Evolutionary conservation across 92 coral and sea anemone species (phyloP), one percentile per base, ranked within the genome.

Genomic region (Virgularia gustaviana): DNA sequence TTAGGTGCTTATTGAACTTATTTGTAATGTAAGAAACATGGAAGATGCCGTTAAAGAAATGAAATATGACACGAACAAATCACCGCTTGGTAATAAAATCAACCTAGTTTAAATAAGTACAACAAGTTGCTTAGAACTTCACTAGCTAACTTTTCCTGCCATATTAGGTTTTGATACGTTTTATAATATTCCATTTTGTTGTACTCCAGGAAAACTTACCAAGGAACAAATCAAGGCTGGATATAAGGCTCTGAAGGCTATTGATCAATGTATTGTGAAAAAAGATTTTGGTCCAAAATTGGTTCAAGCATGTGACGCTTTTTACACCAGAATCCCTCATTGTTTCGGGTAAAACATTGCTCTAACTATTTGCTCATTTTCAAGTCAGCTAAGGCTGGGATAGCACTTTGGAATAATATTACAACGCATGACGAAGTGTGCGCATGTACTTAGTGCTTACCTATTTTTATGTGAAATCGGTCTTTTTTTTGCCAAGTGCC

Each of bases 141-240:
- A 56, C 25, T 13, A 55, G 28, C 35, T 9, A 57, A 27, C 36
- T 10, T 23, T 16, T 2, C 9, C 3, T 24, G 43, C 8, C 22
- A 3, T 36, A 15, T 25, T 6, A 6, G n/a, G 20, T n/a, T 36
- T 0, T 15, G 27, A 2, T 11, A 25, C 9, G 36, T 5, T 44
- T 30, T 28, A 15, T 20, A 56, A 30, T 2, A 29, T 27, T 22
- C 42, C 18, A 24, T 5, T 28, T 29, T 39, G 18, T 23, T 27
- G 6, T 54, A 8, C 18, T 33, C 8, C 55, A 92, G 97, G 97
- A 22, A 92, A 92, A 65, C 88, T 92, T 12, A 92, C 97, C 51
- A 84, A 90, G 22, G 92, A 92, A 12, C 97, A 92, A 77, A 92
- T 92, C 49, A 92, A 85, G 56, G 97, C 96, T 49, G 97, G 97